Base-by-base conservation (phyloP, 1,140 invertebrate genomes). In the Hypsibius dujardini region DNA sequence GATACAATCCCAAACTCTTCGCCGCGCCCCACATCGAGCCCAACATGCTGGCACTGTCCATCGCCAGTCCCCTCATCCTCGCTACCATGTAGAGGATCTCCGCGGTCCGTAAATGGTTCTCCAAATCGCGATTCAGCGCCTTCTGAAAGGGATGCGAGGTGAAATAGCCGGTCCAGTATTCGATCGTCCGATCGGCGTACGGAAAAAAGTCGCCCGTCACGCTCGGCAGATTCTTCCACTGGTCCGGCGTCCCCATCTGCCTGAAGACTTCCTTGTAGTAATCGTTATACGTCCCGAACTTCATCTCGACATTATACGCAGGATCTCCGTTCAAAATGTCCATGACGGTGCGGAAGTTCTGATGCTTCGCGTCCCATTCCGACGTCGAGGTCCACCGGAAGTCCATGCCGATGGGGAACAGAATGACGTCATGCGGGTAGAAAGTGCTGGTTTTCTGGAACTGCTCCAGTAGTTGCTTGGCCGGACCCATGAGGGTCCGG, bases 91-190 rank as follows among this genome's bases (percentile, higher is more conserved):
- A 95, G 0, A 95, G 78, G 71, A 96, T 92, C 79, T 97, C 93
- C 0, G 90, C 86, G 1, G 86, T 85, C 62, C 91, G 81, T 1
- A 97, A 80, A 76, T 87, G 87, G 72, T 87, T 84, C 79, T 95
- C 90, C 12, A 95, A 80, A 77, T 95, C 88, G 0, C 92, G 80
- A 73, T 89, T 87, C 14, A 95, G 79, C 1, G 89, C 85, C 79
- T 98, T 98, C 80, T 90, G 87, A 76, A 90, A 95, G 0, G 94
- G 93, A 46, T 94, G 79, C 0, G 92, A 96, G 0, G 90, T 93
- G 76, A 86, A 98, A 79, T 94, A 96, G 0, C 93, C 94, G 47
- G 89, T 94, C 94, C 93, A 98, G 77, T 96, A 96, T 78, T 94
- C 91, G 70, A 87, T 87, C 76, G 95, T 92, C 69, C 93, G 91